Evolutionary conservation across 2,113 vertebrate genomes (phyloP), one percentile per base, ranked within the genome.

Genomic region (Trematomus loennbergii): DNA sequence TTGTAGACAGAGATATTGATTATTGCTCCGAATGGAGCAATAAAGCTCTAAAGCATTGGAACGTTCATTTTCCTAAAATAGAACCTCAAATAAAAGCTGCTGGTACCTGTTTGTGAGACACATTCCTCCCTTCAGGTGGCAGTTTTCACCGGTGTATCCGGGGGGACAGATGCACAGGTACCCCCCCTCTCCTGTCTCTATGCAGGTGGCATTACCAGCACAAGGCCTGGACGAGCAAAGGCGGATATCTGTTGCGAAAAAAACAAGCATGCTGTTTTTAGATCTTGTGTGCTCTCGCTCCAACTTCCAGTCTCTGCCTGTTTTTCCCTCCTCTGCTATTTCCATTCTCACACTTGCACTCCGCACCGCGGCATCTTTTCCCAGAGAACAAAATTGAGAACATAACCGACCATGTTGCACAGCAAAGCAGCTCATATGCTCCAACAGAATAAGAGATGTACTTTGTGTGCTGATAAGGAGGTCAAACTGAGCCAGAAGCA

Each of bases 171-270:
- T 81, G 62, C 98, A 99, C 50, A 95, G 90, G 40, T 96, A 97
- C 66, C 93, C 92, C 22, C 97, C 96, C 11, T 94, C 87, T 1
- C 95, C 95, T 0, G 95, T 96, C 88, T 97, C 94, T 71, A 97
- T 92, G 78, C 98, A 99, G 0, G 96, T 97, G 48, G 97, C 95
- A 12, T 98, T 97, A 71, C 95, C 96, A 54, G 88, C 93, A 29
- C 98, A 99, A 45, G 97, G 96, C 52, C 91, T 87, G 3, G 95
- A 94, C 62, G 95, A 93, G 82, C 98, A 99, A 12, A 93, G 93
- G 9, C 95, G 96, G 65, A 92, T 91, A 54, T 97, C 98, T 99
- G 91, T 72, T 73, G 77, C 43, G 20, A 48, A 70, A 54, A 72
- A 16, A 50, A 36, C 50, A 40, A 22, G 15, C 15, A 73, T 67